phyloP scores from a whole-genome alignment of 2,888 invertebrate genomes.

The Drepanosiphum platanoidis region DNA sequence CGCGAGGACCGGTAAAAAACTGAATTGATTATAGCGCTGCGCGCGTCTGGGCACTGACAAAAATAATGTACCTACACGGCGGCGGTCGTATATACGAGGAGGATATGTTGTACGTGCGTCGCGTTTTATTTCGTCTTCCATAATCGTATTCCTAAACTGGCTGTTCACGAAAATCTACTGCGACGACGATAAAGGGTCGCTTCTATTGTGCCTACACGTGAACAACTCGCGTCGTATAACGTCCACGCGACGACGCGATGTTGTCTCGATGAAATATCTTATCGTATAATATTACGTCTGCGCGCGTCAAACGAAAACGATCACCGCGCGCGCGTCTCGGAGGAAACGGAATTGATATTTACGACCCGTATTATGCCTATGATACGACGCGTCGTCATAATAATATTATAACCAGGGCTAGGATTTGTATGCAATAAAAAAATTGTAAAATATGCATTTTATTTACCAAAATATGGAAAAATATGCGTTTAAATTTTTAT shows the following conservation, averaged over 20 bases:
- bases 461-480: too few relatives aligned
- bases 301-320: not conserved
- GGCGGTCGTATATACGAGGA: too few relatives aligned
- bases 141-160: not conserved
- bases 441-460: too few relatives aligned
- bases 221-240: too few relatives aligned
- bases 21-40: slow-evolving; percentile 40
- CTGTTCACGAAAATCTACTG: slow-evolving; percentile 2
- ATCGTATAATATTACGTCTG: not conserved
- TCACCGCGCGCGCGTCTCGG: not conserved
- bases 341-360: not conserved
- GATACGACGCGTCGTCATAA: too few relatives aligned
- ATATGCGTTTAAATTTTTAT: too few relatives aligned
- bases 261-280: not conserved
- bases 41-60: slow-evolving; percentile 22
- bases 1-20: slow-evolving; percentile 28
- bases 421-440: too few relatives aligned
- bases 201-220: not conserved
- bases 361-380: too few relatives aligned
- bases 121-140: not conserved
- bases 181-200: not conserved
- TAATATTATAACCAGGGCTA: too few relatives aligned
- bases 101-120: slow-evolving; percentile 11
- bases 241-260: not conserved
- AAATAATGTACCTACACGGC: too few relatives aligned